Percentiles rank a stretch among this genome's conserved stretches.
phyloP scores from a whole-genome alignment of 2,888 invertebrate genomes.

The Frankliniella intonsa region DNA sequence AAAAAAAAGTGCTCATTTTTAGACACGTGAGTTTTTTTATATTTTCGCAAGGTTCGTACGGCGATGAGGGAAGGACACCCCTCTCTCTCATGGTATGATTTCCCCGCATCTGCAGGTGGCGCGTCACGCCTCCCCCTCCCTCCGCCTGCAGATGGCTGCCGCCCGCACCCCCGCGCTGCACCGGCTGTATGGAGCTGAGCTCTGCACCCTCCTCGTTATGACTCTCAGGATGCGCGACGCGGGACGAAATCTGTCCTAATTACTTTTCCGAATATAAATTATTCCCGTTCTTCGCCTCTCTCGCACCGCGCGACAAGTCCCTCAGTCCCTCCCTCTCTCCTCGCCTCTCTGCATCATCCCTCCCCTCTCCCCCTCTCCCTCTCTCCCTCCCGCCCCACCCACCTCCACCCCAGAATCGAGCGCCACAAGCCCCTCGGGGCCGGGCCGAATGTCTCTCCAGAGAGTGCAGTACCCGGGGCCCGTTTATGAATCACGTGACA shows the following conservation, averaged over 20 bases:
- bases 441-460: not conserved
- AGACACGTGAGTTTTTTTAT: no score
- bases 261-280: slow-evolving; percentile 15
- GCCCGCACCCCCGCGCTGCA: no score
- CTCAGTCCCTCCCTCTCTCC: not conserved
- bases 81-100: no score
- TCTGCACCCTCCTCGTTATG: no score
- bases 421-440: not conserved
- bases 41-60: no score
- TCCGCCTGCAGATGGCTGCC: no score
- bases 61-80: no score
- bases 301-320: not conserved
- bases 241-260: slow-evolving; percentile 1
- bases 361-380: not conserved
- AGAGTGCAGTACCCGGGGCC: not conserved
- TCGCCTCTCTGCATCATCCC: not conserved
- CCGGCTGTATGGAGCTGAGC: no score
- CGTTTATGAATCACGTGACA: no score
- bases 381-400: not conserved
- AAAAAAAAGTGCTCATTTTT: no score
- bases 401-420: not conserved
- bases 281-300: not conserved
- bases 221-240: not conserved
- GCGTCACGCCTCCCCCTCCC: no score
- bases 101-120: no score